phyloP scores from a whole-genome alignment of 2,113 vertebrate genomes.

The Salvelinus alpinus region DNA sequence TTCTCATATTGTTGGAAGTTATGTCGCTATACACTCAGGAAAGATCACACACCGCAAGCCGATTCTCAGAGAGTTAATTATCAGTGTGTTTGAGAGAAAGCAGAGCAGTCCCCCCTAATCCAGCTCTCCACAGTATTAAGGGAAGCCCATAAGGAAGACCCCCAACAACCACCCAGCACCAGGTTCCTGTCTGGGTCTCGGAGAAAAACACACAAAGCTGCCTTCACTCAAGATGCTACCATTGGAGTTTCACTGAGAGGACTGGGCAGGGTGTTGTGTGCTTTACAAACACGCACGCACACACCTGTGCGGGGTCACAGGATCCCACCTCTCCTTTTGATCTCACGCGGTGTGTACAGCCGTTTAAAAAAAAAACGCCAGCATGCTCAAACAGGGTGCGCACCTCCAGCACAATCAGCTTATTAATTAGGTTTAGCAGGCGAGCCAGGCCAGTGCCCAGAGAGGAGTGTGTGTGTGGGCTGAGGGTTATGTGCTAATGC shows the following conservation, averaged over 20 bases:
- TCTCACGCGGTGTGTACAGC: conserved; percentile 3
- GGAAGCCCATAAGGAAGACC: conserved; percentile 25
- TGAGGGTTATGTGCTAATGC: conserved; percentile 6
- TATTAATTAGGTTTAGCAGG: conserved; percentile 9
- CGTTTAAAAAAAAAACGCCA: conserved; percentile 5
- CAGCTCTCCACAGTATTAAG: conserved; percentile 12
- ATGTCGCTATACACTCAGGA: too few relatives aligned
- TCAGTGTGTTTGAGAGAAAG: not conserved
- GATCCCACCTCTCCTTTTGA: conserved; percentile 34
- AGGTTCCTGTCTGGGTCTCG: conserved; percentile 18
- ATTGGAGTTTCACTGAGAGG: not conserved
- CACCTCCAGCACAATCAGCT: conserved; percentile 6
- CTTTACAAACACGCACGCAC: conserved; percentile 22
- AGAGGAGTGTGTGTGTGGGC: conserved; percentile 1
- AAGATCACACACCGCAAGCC: too few relatives aligned
- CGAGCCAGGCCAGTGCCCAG: not conserved
- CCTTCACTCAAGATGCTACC: conserved; percentile 13
- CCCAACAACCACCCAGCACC: not conserved
- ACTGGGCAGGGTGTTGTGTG: conserved; percentile 36
- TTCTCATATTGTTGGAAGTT: too few relatives aligned
- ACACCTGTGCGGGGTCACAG: conserved; percentile 16
- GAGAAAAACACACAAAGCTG: conserved; percentile 57
- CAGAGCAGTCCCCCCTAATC: not conserved
- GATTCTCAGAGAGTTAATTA: too few relatives aligned
- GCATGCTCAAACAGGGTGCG: conserved; percentile 20